These are phyloP conservation scores for Tenrec ecaudatus DNA, from an alignment of 2,113 vertebrate species.

Conservation along the genomic window DNA sequence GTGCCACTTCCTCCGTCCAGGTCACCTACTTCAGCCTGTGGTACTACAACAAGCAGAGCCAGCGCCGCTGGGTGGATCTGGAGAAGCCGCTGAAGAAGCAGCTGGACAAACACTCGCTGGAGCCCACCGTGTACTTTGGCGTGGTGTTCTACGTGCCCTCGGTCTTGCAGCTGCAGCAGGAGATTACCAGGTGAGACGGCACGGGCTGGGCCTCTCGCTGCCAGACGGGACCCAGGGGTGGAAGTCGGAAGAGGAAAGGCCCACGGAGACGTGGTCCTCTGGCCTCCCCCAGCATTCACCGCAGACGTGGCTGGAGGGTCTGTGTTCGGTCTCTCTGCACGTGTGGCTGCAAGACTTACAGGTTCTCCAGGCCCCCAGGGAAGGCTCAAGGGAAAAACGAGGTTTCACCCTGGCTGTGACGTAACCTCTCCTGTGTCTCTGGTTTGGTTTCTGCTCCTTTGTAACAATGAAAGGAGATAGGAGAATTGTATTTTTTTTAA, in stretches of 20 bases:
- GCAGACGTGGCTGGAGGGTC: neutral
- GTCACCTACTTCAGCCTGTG: conserved; percentile 98
- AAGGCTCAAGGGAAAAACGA: neutral
- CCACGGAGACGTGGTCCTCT: neutral
- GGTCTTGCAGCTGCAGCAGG: conserved; percentile 95
- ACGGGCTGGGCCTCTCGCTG: too few relatives aligned
- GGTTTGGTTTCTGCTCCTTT: conserved; percentile 31
- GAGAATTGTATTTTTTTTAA: neutral
- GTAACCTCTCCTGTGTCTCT: neutral
- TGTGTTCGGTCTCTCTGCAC: neutral
- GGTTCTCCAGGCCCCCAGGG: neutral
- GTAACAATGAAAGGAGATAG: neutral
- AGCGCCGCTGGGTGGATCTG: conserved; percentile 97
- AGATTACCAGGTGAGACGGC: conserved; percentile 94
- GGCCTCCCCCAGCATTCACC: fast-evolving
- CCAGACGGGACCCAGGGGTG: neutral
- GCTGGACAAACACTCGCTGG: conserved; percentile 96
- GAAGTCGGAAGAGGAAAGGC: neutral
- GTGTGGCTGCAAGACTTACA: neutral
- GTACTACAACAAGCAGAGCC: conserved; percentile 99
- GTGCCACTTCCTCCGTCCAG: conserved; percentile 81
- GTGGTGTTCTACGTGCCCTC: conserved; percentile 97
- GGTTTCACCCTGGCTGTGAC: neutral
- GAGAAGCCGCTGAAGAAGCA: conserved; percentile 99
- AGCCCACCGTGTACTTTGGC: conserved; percentile 98